phyloP scores from a whole-genome alignment of 2,113 vertebrate genomes.

The Microcebus jonahi region DNA sequence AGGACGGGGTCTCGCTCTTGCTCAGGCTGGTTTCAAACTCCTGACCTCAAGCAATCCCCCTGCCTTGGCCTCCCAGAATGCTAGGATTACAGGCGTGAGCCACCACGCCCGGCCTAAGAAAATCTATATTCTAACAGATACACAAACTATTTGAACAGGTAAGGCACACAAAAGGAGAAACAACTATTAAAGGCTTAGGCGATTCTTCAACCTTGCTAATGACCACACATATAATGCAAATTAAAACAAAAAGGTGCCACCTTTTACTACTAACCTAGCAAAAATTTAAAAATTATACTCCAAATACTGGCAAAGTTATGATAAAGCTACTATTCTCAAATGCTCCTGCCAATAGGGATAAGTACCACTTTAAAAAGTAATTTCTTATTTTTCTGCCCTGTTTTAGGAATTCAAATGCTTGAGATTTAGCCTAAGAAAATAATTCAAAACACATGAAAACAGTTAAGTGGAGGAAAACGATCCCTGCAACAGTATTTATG shows the following conservation, averaged over 20 bases:
- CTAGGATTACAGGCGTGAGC: too few relatives aligned
- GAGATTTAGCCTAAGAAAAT: slow-evolving; percentile 26
- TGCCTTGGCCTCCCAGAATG: too few relatives aligned
- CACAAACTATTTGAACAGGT: not conserved
- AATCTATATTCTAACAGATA: not conserved
- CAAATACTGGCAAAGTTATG: not conserved
- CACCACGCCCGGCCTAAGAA: not conserved
- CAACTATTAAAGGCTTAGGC: not conserved
- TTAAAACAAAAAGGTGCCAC: not conserved
- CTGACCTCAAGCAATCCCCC: too few relatives aligned
- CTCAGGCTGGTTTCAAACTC: too few relatives aligned
- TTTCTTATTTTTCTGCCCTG: not conserved
- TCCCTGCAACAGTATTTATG: not conserved
- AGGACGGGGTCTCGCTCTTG: too few relatives aligned
- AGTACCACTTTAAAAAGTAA: not conserved
- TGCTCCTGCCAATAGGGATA: not conserved
- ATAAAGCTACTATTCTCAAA: not conserved
- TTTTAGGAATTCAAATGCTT: not conserved
- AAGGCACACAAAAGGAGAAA: not conserved
- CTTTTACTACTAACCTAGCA: not conserved
- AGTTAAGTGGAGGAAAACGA: not conserved
- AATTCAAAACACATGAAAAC: slow-evolving; percentile 14
- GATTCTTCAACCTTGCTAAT: not conserved
- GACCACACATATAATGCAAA: not conserved
- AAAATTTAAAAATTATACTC: not conserved